Conservation (phyloP, 2,113 vertebrate species). For the Oenanthe oenanthe region DNA sequence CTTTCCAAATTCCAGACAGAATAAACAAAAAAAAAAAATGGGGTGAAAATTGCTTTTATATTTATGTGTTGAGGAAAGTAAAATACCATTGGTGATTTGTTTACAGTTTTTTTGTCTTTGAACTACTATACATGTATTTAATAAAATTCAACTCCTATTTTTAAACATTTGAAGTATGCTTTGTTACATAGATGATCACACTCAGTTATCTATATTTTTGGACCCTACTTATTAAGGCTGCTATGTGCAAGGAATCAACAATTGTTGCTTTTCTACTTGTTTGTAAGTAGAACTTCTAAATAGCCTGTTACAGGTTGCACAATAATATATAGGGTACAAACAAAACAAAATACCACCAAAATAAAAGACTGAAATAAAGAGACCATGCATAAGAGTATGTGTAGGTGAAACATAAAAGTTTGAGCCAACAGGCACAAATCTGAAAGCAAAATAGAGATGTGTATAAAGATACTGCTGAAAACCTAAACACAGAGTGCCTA, state of each 20-base stretch:
- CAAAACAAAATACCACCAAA: background rate
- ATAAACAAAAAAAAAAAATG: background rate
- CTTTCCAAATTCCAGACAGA: background rate
- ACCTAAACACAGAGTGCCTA: background rate
- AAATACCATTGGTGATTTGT: background rate
- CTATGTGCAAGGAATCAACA: background rate
- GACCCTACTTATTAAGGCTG: background rate
- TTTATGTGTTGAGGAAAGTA: background rate
- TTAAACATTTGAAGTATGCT: background rate
- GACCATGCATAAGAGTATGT: background rate
- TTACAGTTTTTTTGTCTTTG: background rate
- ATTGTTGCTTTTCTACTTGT: background rate
- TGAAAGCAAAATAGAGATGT: background rate
- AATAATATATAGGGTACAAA: rapidly evolving
- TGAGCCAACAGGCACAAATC: background rate
- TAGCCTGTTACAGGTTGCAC: background rate
- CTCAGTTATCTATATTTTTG: background rate
- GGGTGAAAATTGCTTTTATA: background rate
- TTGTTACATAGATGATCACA: background rate
- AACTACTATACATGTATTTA: background rate
- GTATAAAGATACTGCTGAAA: background rate
- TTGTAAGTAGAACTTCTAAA: background rate
- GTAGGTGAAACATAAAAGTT: background rate
- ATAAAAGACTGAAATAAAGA: background rate
- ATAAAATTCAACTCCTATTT: background rate